Percentiles rank a stretch among this genome's conserved stretches.
Evolutionary conservation across 2,797 vertebrate species (phyloP).

Genomic region (Neosalanx taihuensis): DNA sequence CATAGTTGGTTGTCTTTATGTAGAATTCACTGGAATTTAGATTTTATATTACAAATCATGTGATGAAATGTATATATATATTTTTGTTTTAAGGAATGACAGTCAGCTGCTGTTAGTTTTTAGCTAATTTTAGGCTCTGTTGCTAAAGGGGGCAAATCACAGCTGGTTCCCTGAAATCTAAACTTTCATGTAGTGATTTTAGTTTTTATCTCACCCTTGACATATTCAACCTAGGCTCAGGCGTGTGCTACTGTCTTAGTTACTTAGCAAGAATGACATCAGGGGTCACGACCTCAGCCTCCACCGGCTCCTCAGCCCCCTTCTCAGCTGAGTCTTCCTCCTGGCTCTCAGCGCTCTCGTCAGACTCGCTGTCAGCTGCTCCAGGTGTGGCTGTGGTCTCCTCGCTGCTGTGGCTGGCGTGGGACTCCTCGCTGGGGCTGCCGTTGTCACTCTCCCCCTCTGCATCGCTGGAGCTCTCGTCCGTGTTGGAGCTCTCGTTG

Average conservation of each 20-base stretch:
- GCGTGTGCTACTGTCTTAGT: slow-evolving; percentile 16
- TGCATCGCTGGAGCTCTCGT: slow-evolving; percentile 44
- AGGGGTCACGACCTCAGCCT: slow-evolving; percentile 6
- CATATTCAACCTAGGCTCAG: too few species aligned
- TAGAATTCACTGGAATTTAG: too few species aligned
- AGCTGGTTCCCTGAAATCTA: too few species aligned
- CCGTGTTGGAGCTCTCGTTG: slow-evolving; percentile 22
- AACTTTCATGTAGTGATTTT: too few species aligned
- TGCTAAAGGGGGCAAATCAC: too few species aligned
- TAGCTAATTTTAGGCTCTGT: too few species aligned
- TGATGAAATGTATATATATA: too few species aligned
- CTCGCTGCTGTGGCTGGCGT: slow-evolving; percentile 71
- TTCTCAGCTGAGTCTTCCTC: slow-evolving; percentile 62
- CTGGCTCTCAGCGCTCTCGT: slow-evolving; percentile 63
- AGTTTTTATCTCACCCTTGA: too few species aligned
- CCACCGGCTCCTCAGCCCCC: slow-evolving; percentile 36
- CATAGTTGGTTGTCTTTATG: too few species aligned
- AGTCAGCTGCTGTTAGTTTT: too few species aligned
- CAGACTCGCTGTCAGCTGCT: slow-evolving; percentile 62
- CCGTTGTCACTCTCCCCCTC: slow-evolving; percentile 41
- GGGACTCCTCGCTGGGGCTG: slow-evolving; percentile 55
- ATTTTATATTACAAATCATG: too few species aligned
- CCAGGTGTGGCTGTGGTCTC: slow-evolving; percentile 66
- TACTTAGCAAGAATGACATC: slow-evolving; percentile 70
- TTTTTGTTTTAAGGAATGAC: too few species aligned